These are phyloP conservation scores for Menura novaehollandiae DNA, from an alignment of 2,113 vertebrate species.

Conservation along the genomic window DNA sequence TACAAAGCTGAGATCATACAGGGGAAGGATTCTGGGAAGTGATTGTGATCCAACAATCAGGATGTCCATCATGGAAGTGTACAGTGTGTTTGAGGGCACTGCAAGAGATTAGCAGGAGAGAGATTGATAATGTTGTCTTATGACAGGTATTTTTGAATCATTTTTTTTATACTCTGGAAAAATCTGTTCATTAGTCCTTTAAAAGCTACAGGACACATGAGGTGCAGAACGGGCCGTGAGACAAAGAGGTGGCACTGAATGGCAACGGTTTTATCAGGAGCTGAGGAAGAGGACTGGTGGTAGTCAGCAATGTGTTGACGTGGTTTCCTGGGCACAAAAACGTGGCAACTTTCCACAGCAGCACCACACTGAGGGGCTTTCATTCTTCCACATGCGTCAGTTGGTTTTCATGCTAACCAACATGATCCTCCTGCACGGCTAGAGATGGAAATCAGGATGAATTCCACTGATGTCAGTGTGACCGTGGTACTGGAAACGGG, in stretches of 20 bases:
- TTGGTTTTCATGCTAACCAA: neutral
- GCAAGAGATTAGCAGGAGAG: neutral
- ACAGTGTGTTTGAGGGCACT: neutral
- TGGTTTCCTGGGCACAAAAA: neutral
- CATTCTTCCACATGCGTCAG: neutral
- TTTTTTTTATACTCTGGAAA: neutral
- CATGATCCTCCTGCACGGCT: neutral
- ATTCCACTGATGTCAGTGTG: neutral
- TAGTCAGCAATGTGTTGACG: neutral
- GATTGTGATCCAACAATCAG: neutral
- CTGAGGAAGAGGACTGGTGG: neutral
- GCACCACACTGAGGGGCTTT: neutral
- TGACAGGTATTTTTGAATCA: neutral
- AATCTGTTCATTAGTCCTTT: neutral
- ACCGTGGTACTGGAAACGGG: neutral
- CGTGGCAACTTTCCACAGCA: neutral
- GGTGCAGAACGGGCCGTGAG: neutral
- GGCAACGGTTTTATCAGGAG: conserved; percentile 1
- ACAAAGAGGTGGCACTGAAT: neutral
- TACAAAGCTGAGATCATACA: neutral
- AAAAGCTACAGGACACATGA: neutral
- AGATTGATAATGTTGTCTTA: neutral
- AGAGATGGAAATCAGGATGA: neutral
- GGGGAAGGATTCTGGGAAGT: neutral
- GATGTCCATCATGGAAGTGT: neutral